These are phyloP conservation scores for Callopanchax toddi DNA, from an alignment of 2,113 vertebrate genomes.

Conservation along the genomic window DNA sequence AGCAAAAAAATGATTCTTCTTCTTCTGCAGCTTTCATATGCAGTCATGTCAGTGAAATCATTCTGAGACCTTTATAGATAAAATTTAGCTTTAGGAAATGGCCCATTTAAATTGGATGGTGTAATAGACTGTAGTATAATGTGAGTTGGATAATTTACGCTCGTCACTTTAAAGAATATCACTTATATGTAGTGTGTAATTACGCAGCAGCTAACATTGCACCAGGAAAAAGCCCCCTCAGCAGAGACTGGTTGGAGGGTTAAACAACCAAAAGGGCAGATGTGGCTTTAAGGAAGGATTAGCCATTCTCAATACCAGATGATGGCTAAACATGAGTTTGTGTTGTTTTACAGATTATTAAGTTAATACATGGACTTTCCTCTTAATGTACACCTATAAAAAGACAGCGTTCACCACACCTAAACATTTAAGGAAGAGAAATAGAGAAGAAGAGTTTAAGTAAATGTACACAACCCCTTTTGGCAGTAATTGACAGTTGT, in stretches of 20 bases:
- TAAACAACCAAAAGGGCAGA: not conserved
- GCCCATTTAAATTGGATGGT: conserved; percentile 7
- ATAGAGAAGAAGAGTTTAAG: no score
- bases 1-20: conserved; percentile 28
- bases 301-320: no score
- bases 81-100: conserved; percentile 12
- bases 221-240: not conserved
- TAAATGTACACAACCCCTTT: no score
- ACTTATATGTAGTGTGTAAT: not conserved
- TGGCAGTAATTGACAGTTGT: not conserved
- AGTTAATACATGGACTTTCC: no score
- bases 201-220: not conserved
- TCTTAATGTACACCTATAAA: no score
- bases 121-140: not conserved
- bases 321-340: no score
- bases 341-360: no score
- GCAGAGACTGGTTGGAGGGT: not conserved
- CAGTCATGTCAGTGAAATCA: conserved; percentile 14
- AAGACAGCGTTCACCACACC: no score
- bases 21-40: conserved; percentile 19
- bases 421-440: no score
- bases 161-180: conserved; percentile 5
- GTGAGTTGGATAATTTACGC: not conserved
- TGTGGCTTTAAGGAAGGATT: not conserved
- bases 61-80: conserved; percentile 20